These are phyloP conservation scores for Plagiodera versicolora DNA, from an alignment of 2,888 invertebrate genomes.

Conservation along the genomic window DNA sequence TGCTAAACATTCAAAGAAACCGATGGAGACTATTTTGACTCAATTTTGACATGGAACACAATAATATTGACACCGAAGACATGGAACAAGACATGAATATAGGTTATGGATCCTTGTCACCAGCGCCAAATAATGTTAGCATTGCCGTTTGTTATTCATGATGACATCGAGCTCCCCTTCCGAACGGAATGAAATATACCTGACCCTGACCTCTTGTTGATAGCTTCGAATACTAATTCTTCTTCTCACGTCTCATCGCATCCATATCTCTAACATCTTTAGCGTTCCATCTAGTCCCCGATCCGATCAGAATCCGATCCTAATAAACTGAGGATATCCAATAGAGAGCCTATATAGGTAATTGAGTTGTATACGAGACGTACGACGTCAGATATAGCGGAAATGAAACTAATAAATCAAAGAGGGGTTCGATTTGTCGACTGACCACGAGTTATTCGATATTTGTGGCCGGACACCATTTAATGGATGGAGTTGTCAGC, in stretches of 20 bases:
- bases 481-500: constrained; percentile 54
- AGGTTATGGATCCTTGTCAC: too few species aligned
- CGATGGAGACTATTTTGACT: too few species aligned
- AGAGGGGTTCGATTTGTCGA: constrained; percentile 54
- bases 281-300: not conserved
- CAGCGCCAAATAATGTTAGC: too few species aligned
- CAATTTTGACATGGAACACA: too few species aligned
- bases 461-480: constrained; percentile 52
- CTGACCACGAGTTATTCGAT: constrained; percentile 54
- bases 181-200: too few species aligned
- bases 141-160: too few species aligned
- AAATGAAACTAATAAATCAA: constrained; percentile 57
- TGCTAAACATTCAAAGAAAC: too few species aligned
- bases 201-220: too few species aligned
- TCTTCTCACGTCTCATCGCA: not conserved
- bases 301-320: not conserved
- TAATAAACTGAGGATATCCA: not conserved
- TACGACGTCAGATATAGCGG: constrained; percentile 45
- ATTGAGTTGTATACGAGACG: constrained; percentile 42
- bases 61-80: too few species aligned
- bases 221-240: not conserved
- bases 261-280: not conserved
- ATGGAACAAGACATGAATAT: too few species aligned
- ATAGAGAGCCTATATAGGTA: constrained; percentile 28
- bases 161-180: too few species aligned